A percentile compares a stretch with the other conserved stretches of the same genome.
Evolutionary conservation across 1,140 invertebrate genomes (phyloP).

Genomic region (Megathymus violae): DNA sequence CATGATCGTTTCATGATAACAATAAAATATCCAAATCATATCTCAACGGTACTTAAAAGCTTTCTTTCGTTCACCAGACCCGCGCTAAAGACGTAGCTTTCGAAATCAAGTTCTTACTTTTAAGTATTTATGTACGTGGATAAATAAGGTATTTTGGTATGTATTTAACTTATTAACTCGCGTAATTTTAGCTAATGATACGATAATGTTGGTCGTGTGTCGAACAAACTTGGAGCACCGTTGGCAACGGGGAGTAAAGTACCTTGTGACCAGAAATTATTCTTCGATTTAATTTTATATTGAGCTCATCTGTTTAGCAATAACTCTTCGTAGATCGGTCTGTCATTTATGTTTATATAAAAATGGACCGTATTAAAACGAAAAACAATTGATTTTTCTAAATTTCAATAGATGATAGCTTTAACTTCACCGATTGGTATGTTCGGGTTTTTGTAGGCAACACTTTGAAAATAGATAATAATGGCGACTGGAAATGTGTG

Average conservation of each 20-base stretch:
- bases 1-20: slow-evolving; percentile 5
- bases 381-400: no score
- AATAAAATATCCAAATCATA: slow-evolving; percentile 44
- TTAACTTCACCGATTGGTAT: no score
- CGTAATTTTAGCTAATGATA: slow-evolving; percentile 48
- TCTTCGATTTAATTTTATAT: no score
- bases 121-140: slow-evolving; percentile 57
- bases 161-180: slow-evolving; percentile 58
- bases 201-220: slow-evolving; percentile 43
- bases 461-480: no score
- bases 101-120: slow-evolving; percentile 40
- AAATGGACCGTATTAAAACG: no score
- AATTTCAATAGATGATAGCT: no score
- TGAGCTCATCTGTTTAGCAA: no score
- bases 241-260: no score
- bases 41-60: slow-evolving; percentile 60
- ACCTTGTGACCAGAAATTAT: no score
- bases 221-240: slow-evolving; percentile 43
- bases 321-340: no score
- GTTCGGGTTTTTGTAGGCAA: no score
- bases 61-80: slow-evolving; percentile 26
- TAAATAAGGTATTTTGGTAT: slow-evolving; percentile 45
- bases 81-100: slow-evolving; percentile 40
- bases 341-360: no score
- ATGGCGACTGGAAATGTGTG: neutral